Evolutionary conservation across 1,140 invertebrate species (phyloP), one percentile per base, ranked within the genome.

Genomic region (Drosophila punjabiensis): DNA sequence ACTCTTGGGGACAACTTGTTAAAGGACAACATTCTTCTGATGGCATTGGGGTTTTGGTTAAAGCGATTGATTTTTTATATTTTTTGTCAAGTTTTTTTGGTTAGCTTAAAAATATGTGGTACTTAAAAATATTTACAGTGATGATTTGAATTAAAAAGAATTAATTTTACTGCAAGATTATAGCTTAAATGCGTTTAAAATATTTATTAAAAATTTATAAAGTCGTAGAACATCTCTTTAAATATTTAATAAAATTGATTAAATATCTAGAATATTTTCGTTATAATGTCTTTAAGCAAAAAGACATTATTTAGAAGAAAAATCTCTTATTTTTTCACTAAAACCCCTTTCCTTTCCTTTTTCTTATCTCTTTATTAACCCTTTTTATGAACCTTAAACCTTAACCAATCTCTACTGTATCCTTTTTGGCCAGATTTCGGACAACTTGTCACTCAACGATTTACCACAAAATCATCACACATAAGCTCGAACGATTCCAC

Each of bases 1-100:
- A 71, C 63, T 83, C n/a, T 74, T 84, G 81, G 81, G 74, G 81
- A 89, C 85, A 89, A 88, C 78, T 88, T 89, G 78, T 89, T 85
- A 89, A 88, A 79, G 74, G 85, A 69, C 64, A 73, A 81, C 84
- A 88, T 88, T 88, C 84, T 77, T 80, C 56, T 88, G 79, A 83
- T 87, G 81, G 78, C 63, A 65, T 53, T 43, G 60, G 39, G 67
- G 43, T 69, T 28, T 30, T 28, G 9, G 13, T 30, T 41, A 18
- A 6, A 20, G 58, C 37, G 8, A 60, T 76, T 24, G 20, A 20
- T 30, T 67, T 60, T 60, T 63, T 60, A n/a, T 41, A 7, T 10
- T 30, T 68, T 41, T 74, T 53, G 32, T 24, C 13, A 48, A 35
- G 45, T 24, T 37, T 65, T 64, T 70, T 32, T 20, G 62, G 71